Evolutionary conservation across 2,888 invertebrate genomes (phyloP), one percentile per base, ranked within the genome.

Genomic region (Diarsia rubi): DNA sequence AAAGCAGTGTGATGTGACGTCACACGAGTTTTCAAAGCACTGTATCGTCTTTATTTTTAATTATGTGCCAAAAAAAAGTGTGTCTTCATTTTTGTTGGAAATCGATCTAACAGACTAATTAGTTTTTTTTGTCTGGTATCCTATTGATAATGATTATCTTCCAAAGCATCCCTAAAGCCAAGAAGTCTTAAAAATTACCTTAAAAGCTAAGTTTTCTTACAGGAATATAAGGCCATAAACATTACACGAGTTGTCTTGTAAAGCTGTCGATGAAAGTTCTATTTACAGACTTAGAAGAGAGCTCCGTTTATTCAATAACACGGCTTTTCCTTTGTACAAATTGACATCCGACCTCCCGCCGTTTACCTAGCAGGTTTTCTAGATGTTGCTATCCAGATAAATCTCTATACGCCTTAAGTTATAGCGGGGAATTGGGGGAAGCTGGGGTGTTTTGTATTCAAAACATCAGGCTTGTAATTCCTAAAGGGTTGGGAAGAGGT

Each of bases 351-450:
- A 60, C 54, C 62, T 44, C 47, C 11, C 42, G 31, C 42, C 27
- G 42, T 31, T 42, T 68, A 49, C 44, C 37, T 68, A 63, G 44
- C 49, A 63, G 66, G 47, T 79, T 79, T 60, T 69, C 42, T 31
- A 74, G 74, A 74, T 66, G 65, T 60, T 69, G 65, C 45, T 65
- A 68, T 74, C 79, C 65, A 69, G 80, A 79, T 74, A 79, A 69
- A 74, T 78, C 68, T 64, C 47, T 66, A 45, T 47, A 74, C 45
- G 49, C 47, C 59, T 65, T 14, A 74, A 62, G 68, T 69, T 74
- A 79, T 74, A 79, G 65, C 80, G 79, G 74, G 80, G 74, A 79
- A 79, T 79, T 79, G 80, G 47, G 79, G 21, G 60, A 54, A 79
- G 54, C 68, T 54, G 47, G 74, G 74, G 68, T 79, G 69, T 69